Conservation (phyloP, 2,113 vertebrate genomes). For the Microtus richardsoni region DNA sequence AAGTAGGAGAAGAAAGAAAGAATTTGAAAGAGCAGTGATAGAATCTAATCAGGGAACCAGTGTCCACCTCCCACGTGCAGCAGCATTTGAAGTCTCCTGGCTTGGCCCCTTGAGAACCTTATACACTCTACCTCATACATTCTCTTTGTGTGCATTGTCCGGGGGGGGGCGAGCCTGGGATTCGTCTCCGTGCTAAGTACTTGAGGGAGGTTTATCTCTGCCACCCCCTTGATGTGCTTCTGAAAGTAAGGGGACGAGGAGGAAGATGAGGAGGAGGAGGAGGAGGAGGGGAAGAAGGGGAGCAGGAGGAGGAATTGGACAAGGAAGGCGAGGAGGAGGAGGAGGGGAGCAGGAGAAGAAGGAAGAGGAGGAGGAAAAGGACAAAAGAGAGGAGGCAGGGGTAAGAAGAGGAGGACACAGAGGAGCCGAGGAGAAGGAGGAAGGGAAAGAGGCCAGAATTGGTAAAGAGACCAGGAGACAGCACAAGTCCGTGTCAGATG, state of each 20-base stretch:
- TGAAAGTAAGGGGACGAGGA: conserved; percentile 87
- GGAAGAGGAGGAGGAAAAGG: conserved; percentile 61
- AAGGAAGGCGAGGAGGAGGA: neutral
- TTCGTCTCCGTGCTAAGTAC: conserved; percentile 91
- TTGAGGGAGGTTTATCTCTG: conserved; percentile 92
- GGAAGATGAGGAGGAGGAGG: no score
- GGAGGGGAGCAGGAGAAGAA: neutral
- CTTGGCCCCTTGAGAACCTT: conserved; percentile 86
- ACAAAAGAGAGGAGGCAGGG: neutral
- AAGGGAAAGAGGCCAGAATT: conserved; percentile 83
- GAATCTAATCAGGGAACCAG: conserved; percentile 90
- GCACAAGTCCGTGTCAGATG: conserved; percentile 95
- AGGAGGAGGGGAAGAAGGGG: neutral
- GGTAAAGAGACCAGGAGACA: conserved; percentile 89
- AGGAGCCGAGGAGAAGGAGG: neutral
- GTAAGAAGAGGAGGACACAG: no score
- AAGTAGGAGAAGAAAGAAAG: conserved; percentile 83
- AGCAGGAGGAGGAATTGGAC: neutral
- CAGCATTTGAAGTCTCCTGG: conserved; percentile 88
- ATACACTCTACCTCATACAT: conserved; percentile 83
- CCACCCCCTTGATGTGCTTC: conserved; percentile 90
- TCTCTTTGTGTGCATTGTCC: conserved; percentile 91
- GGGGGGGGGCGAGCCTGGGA: conserved; percentile 88
- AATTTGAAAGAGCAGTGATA: conserved; percentile 87
- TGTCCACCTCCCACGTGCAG: conserved; percentile 85